Evolutionary conservation across 1,140 invertebrate species (phyloP).

Genomic region (Drosophila fuyamai): DNA sequence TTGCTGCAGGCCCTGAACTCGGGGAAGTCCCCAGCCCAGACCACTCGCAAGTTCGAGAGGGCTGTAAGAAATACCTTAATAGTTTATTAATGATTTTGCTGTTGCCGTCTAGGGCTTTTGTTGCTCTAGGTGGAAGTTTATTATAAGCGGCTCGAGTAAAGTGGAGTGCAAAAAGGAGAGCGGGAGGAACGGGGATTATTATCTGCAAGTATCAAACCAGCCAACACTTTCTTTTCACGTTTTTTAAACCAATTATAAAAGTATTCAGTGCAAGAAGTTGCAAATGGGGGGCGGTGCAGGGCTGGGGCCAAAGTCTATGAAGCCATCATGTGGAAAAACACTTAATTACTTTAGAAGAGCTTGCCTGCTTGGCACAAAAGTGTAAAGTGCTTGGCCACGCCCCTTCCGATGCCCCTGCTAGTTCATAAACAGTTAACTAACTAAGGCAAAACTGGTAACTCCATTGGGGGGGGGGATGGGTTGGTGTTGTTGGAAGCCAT

Average conservation of each 20-base stretch:
- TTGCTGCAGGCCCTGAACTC: conserved; percentile 13
- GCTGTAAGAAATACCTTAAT: conserved; percentile 72
- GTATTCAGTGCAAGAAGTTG: conserved; percentile 57
- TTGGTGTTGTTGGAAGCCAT: conserved; percentile 37
- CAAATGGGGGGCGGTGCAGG: conserved; percentile 18
- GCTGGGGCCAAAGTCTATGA: conserved; percentile 64
- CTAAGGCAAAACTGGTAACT: conserved; percentile 64
- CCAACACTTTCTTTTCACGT: conserved; percentile 75
- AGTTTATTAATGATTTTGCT: conserved; percentile 79
- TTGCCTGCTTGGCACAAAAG: conserved; percentile 67
- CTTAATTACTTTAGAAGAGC: conserved; percentile 82
- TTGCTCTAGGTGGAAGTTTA: conserved; percentile 62
- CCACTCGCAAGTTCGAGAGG: not conserved
- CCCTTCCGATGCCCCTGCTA: conserved; percentile 25
- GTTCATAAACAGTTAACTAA: conserved; percentile 82
- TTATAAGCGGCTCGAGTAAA: conserved; percentile 62
- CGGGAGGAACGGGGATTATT: conserved; percentile 30
- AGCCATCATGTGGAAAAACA: conserved; percentile 82
- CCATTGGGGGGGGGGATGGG: not conserved
- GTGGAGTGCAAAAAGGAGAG: conserved; percentile 8
- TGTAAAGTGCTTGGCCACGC: conserved; percentile 77
- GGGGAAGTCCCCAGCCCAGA: not conserved
- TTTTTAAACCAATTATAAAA: conserved; percentile 83
- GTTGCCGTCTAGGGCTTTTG: conserved; percentile 35
- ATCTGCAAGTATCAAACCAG: conserved; percentile 76